Base-by-base conservation (phyloP, 2,113 vertebrate species). In the Sphyrna mokarran region DNA sequence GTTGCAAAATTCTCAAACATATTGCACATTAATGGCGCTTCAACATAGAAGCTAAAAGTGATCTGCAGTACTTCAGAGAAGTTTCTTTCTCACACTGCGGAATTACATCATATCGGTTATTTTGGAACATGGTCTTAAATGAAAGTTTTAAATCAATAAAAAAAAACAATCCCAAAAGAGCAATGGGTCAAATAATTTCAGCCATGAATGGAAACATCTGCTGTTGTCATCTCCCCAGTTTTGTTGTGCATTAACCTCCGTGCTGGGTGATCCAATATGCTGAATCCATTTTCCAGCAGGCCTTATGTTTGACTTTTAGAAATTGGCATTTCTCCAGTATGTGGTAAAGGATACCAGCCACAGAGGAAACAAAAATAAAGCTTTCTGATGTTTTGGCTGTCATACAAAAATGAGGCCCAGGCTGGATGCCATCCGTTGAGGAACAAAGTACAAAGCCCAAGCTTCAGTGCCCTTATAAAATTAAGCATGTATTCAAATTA, bases 171-270 rank as follows among this genome's bases (percentile, higher is more conserved):
- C 68, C 26, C 40, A 3, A 33, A 76, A 72, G 68, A 72, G 40
- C 93, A 48, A 76, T 48, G 16, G 40, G 68, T 95, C 94, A 95
- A 95, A 95, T 95, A 48, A 33, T 54, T 95, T 95, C 68, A 54
- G 94, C 69, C 69, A 76, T 76, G 68, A 95, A 72, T 76, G 43
- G 69, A 72, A 95, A 72, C 68, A 95, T 95, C 40, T 95, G 68
- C 93, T 95, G 93, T 29, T 76, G 94, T 95, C 94, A 95, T 95
- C 43, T 54, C 10, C 70, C 13, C 40, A 48, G 69, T 95, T 72
- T 54, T 33, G 43, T 69, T 16, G 11, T 72, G 6, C 94, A 76
- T 33, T 95, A 76, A 95, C 69, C 68, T 95, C 14, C 33, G 18
- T 29, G 14, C 72, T 14, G 87, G 54, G 54, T 90, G 54, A 33